Percentiles rank a stretch among this genome's conserved stretches.
Evolutionary conservation across 2,113 vertebrate species (phyloP).

Genomic region (Percina caprodes): DNA sequence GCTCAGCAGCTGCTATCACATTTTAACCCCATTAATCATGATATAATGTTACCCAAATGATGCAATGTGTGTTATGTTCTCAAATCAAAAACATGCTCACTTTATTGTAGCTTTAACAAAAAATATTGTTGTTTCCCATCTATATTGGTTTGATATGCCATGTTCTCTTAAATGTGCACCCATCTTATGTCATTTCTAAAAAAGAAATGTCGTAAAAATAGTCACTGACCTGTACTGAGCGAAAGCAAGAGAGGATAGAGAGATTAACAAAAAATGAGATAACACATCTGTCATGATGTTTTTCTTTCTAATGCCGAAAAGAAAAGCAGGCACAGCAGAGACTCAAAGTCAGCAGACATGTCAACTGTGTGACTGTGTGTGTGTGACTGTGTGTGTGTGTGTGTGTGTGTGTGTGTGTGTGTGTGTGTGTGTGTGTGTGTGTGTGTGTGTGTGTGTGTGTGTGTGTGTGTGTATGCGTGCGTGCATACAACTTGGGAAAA

Average conservation of each 20-base stretch:
- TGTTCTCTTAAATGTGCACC: slow-evolving; percentile 8
- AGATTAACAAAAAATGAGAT: slow-evolving; percentile 51
- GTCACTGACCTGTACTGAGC: slow-evolving; percentile 6
- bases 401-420: background rate
- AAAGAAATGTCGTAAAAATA: background rate
- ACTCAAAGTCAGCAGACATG: slow-evolving; percentile 72
- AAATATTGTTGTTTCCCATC: background rate
- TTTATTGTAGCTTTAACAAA: background rate
- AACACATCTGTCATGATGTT: slow-evolving; percentile 54
- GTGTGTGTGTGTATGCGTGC: background rate
- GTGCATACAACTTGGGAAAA: slow-evolving; percentile 67
- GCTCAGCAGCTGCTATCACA: slow-evolving; percentile 65
- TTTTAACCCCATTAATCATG: slow-evolving; percentile 32
- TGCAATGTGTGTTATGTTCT: slow-evolving; percentile 14
- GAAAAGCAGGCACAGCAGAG: slow-evolving; percentile 66
- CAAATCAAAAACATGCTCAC: slow-evolving; percentile 20
- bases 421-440: background rate
- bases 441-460: background rate
- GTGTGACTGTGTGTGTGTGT: background rate
- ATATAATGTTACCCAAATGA: slow-evolving; percentile 19
- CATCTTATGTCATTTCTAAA: background rate
- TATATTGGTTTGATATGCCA: background rate
- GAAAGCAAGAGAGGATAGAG: background rate
- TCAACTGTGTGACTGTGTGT: slow-evolving; percentile 37
- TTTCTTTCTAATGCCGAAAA: slow-evolving; percentile 47